Evolutionary conservation across 2,888 invertebrate genomes (phyloP), one percentile per base, ranked within the genome.

Genomic region (Eugnorisma glareosa): DNA sequence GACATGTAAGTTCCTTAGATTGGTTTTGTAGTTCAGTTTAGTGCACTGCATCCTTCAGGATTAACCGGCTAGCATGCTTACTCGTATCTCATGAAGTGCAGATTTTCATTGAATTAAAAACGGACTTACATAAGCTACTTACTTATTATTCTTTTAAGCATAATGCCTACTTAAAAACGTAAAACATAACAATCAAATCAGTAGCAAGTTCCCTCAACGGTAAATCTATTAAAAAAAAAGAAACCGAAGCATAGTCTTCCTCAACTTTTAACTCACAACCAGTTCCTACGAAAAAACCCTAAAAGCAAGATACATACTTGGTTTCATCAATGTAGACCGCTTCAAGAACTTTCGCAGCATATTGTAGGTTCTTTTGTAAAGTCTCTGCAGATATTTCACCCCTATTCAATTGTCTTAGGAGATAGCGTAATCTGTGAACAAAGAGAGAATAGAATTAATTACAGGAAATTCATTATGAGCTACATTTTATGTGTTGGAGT

Each of bases 241-340:
- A 68, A 35, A 28, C 86, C 81, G 81, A 90, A 91, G 86, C 89
- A 78, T 87, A 90, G 88, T 89, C 79, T 88, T 87, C 73, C 75
- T 84, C 87, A 79, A 85, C 81, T 51, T 51, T 74, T 40, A 78
- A 48, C 64, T 67, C 82, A 74, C 70, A 64, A 75, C 45, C 67
- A 78, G 35, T 71, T 35, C 51, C 70, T 54, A 73, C 48, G 71
- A 80, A 72, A 70, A 75, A 63, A 70, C 77, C 59, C 73, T 71
- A 74, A 76, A 69, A 72, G 75, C 70, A 74, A 35, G 63, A 85
- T 94, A 97, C 98, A 97, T 98, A 99, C 99, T 99, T 99, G 94
- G 99, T 98, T 95, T 99, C 99, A 94, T 99, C 99, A 93, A 98
- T 98, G 97, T 98, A 99, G 87, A 99, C 98, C 24, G 99, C 98